Base-by-base conservation (phyloP, 2,113 vertebrate species). In the Melanotaenia duboulayi region DNA sequence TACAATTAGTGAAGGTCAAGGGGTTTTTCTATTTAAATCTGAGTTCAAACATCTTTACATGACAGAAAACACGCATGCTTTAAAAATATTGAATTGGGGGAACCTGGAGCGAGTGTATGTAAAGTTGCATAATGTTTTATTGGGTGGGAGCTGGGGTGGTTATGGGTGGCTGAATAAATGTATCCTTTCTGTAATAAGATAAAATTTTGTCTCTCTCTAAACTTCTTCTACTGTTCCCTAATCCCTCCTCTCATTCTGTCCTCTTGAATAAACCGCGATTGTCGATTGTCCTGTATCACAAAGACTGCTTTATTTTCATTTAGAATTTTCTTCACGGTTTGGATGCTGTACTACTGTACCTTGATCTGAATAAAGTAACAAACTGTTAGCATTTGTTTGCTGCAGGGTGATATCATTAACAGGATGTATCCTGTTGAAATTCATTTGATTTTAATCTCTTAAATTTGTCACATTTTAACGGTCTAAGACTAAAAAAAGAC, bases 341-440 rank as follows among this genome's bases (percentile, higher is more conserved):
- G 73, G 82, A 89, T 71, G 73, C 83, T 93, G 89, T 92, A 89
- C 91, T 91, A 90, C 92, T 90, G 84, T 91, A 82, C 81, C 80
- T 89, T 89, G 65, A 90, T 88, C 84, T 86, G 76, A 93, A 93
- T 94, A 93, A 93, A 94, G 76, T 90, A 85, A 89, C 82, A 83
- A 76, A 20, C 22, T 4, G 35, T 51, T 24, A 14, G 51, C 23
- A 42, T 57, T 40, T 9, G 12, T 42, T 13, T 16, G 40, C 40
- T 16, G 2, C 13, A 14, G 13, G 40, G 40, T 5, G 12, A 42
- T 7, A 4, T 37, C 35, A 37, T 42, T 42, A 14, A 42, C 14
- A 4, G 40, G 40, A 42, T 42, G 3, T 14, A 14, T 42, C 40
- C 12, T 13, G 14, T 42, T 42, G 14, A 42, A 42, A 42, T 3